Percentiles rank a stretch among this genome's conserved stretches.
Conservation (phyloP, 1,140 invertebrate genomes). For the Wasmannia auropunctata region DNA sequence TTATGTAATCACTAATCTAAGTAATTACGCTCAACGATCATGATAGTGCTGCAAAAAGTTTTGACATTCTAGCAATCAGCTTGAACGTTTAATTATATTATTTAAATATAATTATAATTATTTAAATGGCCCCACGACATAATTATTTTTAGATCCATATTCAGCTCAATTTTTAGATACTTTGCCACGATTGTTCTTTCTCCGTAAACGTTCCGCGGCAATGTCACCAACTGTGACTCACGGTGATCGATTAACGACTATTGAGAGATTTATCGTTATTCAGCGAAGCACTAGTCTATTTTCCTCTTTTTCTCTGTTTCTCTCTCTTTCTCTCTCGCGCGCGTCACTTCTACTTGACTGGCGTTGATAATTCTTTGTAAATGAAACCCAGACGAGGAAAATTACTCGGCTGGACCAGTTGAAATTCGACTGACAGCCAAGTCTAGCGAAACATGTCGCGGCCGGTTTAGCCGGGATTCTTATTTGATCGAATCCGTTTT, state of each 20-base stretch:
- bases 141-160: too few relatives aligned
- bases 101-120: too few relatives aligned
- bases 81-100: too few relatives aligned
- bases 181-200: too few relatives aligned
- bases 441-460: not conserved
- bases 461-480: not conserved
- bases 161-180: too few relatives aligned
- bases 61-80: too few relatives aligned
- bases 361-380: conserved; percentile 9
- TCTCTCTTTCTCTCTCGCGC: not conserved
- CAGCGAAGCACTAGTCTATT: not conserved
- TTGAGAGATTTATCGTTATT: conserved; percentile 43
- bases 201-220: too few relatives aligned
- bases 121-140: too few relatives aligned
- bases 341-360: not conserved
- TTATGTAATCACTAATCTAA: too few relatives aligned
- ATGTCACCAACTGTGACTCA: not conserved
- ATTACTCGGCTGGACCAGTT: not conserved
- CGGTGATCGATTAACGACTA: conserved; percentile 11
- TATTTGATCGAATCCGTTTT: conserved; percentile 32
- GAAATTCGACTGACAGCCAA: not conserved
- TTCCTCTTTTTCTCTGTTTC: not conserved
- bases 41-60: too few relatives aligned
- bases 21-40: too few relatives aligned
- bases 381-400: not conserved